Evolutionary conservation across 2,797 vertebrate genomes (phyloP), one percentile per base, ranked within the genome.

Genomic region (Antennarius maculatus): DNA sequence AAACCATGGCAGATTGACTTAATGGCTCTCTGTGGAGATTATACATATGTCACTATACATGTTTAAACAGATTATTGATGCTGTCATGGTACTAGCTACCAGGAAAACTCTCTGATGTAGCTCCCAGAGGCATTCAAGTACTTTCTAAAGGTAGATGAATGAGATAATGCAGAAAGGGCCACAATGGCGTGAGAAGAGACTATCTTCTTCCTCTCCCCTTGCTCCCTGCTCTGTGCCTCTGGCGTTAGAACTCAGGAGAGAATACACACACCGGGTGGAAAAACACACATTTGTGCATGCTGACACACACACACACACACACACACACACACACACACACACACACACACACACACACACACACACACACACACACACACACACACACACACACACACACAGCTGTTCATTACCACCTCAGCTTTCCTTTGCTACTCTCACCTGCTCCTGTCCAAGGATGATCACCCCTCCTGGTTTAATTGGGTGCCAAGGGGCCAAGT

Each of bases 401-500:
- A 58, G 67, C 0, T 46, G 46, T 31, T 59, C 53, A 60, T 52
- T 37, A 41, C 50, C 50, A 27, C 17, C 18, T 63, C 61, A 65
- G 61, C 55, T 65, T 57, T 42, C 23, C 23, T 54, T 34, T 18
- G 1, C 39, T 48, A 46, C 12, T 69, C 96, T 93, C 82, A 98
- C 98, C 97, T 99, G 98, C 69, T 99, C 98, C 87, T 99, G 98
- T 43, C 98, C 98, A 49, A 99, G 94, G 87, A 99, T 96, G 83
- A 99, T 93, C 80, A 97, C 95, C 59, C 98, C 98, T 65, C 97
- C 96, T 28, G 96, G 95, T 91, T 99, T 99, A 95, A 99, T 98
- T 87, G 98, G 97, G 87, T 99, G 98, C 98, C 98, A 99, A 27
- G 98, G 97, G 86, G 98, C 97, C 86, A 99, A 88, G 90, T 99